phyloP scores from a whole-genome alignment of 2,888 invertebrate species.

The Drosophila lutescens region DNA sequence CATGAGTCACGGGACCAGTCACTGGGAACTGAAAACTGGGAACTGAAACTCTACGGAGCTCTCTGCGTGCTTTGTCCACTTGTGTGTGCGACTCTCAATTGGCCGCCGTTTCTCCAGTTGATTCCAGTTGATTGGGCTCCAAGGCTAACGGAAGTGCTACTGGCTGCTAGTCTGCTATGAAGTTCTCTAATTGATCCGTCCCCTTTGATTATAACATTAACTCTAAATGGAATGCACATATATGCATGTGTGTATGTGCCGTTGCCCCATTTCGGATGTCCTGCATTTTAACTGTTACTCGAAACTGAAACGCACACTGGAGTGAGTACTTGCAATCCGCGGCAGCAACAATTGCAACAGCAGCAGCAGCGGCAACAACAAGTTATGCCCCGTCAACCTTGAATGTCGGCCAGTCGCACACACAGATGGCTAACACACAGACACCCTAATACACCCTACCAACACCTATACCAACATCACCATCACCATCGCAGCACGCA shows the following conservation, averaged over 20 bases:
- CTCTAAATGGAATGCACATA: constrained; percentile 48
- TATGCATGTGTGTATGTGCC: no score
- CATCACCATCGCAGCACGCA: constrained; percentile 1
- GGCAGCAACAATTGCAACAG: constrained; percentile 40
- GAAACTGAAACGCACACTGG: not conserved
- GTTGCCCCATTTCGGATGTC: constrained; percentile 10
- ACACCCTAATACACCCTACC: constrained; percentile 3
- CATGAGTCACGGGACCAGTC: constrained; percentile 5
- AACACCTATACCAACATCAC: not conserved
- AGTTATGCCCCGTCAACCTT: constrained; percentile 71
- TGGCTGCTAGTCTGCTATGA: constrained; percentile 1
- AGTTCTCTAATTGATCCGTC: constrained; percentile 41
- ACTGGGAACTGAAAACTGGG: not conserved
- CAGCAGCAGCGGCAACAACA: constrained; percentile 32
- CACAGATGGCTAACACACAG: constrained; percentile 13
- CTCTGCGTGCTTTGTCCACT: constrained; percentile 15
- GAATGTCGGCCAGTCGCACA: constrained; percentile 74
- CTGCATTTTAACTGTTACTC: constrained; percentile 14
- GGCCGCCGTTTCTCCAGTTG: constrained; percentile 28
- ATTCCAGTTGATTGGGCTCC: constrained; percentile 72
- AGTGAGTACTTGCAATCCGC: constrained; percentile 8
- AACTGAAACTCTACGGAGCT: constrained; percentile 3
- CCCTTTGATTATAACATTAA: constrained; percentile 66
- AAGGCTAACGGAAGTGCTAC: constrained; percentile 80
- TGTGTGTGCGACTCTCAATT: constrained; percentile 51